A percentile compares a stretch with the other conserved stretches of the same genome.
Conservation (phyloP, 1,140 invertebrate species). For the Leptestheria dahalacensis region DNA sequence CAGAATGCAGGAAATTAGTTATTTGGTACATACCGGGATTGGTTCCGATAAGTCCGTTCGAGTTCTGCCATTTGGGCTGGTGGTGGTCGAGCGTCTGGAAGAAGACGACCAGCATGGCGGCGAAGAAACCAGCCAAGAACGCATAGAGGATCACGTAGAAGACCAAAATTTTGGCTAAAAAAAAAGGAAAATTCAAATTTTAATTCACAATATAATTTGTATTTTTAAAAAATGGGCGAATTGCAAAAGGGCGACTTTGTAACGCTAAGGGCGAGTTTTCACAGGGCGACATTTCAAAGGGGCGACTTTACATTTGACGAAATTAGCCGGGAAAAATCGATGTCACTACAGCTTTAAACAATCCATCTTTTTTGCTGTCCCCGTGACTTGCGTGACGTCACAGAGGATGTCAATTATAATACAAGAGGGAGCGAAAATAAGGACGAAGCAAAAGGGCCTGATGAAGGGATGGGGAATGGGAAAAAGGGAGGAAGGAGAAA, state of each 20-base stretch:
- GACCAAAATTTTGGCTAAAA: conserved; percentile 76
- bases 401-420: background rate
- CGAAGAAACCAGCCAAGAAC: conserved; percentile 74
- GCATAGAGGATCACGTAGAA: conserved; percentile 91
- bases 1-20: too few relatives aligned
- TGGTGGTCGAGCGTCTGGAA: conserved; percentile 76
- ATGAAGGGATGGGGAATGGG: background rate
- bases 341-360: too few relatives aligned
- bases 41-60: conserved; percentile 65
- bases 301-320: too few relatives aligned
- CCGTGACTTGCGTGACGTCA: background rate
- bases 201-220: too few relatives aligned
- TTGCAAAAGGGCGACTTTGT: too few relatives aligned
- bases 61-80: conserved; percentile 71
- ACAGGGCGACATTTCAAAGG: too few relatives aligned
- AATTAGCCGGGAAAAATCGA: too few relatives aligned
- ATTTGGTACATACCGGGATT: conserved; percentile 61
- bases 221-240: too few relatives aligned
- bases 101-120: conserved; percentile 78
- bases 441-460: background rate
- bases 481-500: background rate
- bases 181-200: background rate
- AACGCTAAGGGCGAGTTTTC: too few relatives aligned
- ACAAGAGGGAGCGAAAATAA: background rate
- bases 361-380: background rate